Percentiles rank a stretch among this genome's conserved stretches.
Evolutionary conservation across 2,113 vertebrate species (phyloP).

Genomic region (Aythya baeri): DNA sequence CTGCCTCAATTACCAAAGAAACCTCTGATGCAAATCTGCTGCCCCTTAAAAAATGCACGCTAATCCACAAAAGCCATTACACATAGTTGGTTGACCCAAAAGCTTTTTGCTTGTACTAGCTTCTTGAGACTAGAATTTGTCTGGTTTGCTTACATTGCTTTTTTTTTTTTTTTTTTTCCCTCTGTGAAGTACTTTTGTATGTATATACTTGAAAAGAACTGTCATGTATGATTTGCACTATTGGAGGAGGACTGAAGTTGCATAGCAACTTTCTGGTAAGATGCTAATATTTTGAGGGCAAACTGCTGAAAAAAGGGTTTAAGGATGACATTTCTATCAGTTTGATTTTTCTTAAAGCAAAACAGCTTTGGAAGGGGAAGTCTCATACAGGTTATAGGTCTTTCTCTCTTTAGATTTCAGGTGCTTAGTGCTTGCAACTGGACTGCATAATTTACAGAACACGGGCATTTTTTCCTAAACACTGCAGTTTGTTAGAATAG

Average conservation of each 20-base stretch:
- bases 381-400: constrained; percentile 77
- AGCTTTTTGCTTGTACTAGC: constrained; percentile 66
- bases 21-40: constrained; percentile 84
- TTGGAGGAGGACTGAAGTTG: constrained; percentile 77
- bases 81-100: constrained; percentile 73
- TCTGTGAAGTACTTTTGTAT: constrained; percentile 74
- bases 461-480: constrained; percentile 83
- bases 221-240: constrained; percentile 90
- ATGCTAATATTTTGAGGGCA: constrained; percentile 76
- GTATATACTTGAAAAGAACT: constrained; percentile 89
- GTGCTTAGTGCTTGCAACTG: constrained; percentile 82
- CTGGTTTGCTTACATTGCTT: constrained; percentile 51
- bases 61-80: constrained; percentile 74
- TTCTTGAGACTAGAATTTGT: constrained; percentile 67
- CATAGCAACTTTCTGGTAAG: constrained; percentile 72
- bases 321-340: constrained; percentile 71
- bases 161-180: not conserved
- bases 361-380: constrained; percentile 76
- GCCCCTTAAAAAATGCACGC: constrained; percentile 55
- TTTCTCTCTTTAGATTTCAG: constrained; percentile 78
- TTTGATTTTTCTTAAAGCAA: constrained; percentile 65
- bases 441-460: constrained; percentile 76
- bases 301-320: constrained; percentile 79
- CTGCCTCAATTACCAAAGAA: constrained; percentile 95
- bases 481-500: constrained; percentile 86